Evolutionary conservation across 2,888 invertebrate genomes (phyloP).

Genomic region (Eremobia ochroleuca): DNA sequence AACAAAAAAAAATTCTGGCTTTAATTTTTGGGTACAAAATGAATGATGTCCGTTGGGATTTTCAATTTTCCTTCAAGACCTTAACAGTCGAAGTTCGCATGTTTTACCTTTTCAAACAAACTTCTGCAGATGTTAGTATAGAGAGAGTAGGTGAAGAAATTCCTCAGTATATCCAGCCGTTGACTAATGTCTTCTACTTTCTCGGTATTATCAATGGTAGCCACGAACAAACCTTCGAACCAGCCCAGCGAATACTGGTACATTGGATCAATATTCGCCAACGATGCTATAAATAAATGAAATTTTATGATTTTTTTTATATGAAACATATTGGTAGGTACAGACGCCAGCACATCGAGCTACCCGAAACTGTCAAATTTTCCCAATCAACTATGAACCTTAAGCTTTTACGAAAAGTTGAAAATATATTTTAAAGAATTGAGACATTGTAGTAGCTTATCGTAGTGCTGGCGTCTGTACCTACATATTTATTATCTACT

Average conservation of each 20-base stretch:
- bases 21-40: background rate
- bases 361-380: too few relatives aligned
- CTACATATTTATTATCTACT: too few relatives aligned
- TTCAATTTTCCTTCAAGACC: background rate
- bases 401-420: too few relatives aligned
- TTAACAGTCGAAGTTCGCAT: too few relatives aligned
- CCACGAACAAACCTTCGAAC: constrained; percentile 97
- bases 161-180: constrained; percentile 94
- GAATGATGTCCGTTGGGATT: background rate
- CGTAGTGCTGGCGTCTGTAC: too few relatives aligned
- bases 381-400: too few relatives aligned
- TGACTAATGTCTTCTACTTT: constrained; percentile 95
- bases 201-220: constrained; percentile 96
- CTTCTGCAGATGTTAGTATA: constrained; percentile 98
- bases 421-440: too few relatives aligned
- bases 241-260: constrained; percentile 98
- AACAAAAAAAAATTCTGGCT: background rate
- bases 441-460: too few relatives aligned
- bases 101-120: constrained; percentile 95
- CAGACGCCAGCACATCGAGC: too few relatives aligned
- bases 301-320: background rate
- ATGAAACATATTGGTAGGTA: too few relatives aligned
- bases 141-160: constrained; percentile 96
- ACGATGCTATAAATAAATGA: constrained; percentile 89
- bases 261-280: constrained; percentile 98